These are phyloP conservation scores for Tinea trinotella DNA, from an alignment of 2,888 invertebrate genomes.

Conservation along the genomic window DNA sequence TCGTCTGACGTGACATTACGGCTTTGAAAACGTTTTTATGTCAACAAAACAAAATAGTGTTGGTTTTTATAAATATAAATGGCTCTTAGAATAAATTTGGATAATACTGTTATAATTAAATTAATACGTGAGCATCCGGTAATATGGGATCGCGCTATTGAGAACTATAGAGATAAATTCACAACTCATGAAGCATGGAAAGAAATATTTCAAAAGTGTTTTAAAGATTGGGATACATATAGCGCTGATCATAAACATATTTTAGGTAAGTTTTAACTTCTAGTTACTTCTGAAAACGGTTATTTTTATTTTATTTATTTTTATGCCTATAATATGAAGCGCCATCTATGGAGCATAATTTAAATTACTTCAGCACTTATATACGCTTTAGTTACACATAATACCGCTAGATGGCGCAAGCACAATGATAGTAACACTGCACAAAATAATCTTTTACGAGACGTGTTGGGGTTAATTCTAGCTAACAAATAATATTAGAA, in stretches of 20 bases:
- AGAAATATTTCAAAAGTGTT: not conserved
- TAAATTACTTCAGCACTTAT: no score
- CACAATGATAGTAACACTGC: no score
- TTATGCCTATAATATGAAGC: not conserved
- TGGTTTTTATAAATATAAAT: not conserved
- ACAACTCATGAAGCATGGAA: constrained; percentile 11
- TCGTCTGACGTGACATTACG: not conserved
- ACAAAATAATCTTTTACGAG: no score
- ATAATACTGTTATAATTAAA: not conserved
- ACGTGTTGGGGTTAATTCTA: no score
- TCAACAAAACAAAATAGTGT: not conserved
- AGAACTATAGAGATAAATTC: not conserved
- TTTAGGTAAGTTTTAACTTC: not conserved
- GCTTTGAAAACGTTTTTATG: not conserved
- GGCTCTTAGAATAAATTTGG: not conserved
- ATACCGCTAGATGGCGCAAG: not conserved
- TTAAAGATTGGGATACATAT: not conserved
- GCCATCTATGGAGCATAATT: no score
- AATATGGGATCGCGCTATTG: not conserved
- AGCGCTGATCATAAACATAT: not conserved
- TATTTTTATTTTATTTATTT: not conserved
- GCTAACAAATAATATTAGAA: no score
- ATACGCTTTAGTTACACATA: not conserved
- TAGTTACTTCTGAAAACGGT: not conserved
- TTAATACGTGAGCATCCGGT: not conserved